These are phyloP conservation scores for Apodemus agrarius DNA, from an alignment of 2,797 vertebrate genomes.

Conservation along the genomic window DNA sequence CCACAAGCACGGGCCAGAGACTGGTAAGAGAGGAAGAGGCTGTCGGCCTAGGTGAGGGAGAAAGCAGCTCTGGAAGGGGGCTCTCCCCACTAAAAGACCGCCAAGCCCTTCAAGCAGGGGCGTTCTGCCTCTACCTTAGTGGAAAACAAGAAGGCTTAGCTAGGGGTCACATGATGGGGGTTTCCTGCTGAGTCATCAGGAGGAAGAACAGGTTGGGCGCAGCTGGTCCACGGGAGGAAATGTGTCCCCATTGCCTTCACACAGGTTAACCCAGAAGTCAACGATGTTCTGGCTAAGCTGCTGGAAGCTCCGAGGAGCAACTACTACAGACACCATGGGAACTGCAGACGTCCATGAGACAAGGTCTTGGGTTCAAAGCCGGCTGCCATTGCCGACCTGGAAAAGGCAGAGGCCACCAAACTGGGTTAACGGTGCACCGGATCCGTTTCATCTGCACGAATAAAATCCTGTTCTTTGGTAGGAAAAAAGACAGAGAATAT, in stretches of 20 bases:
- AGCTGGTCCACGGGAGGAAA: slow-evolving; percentile 97
- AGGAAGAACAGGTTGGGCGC: slow-evolving; percentile 96
- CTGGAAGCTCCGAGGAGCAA: slow-evolving; percentile 98
- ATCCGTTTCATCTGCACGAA: neutral
- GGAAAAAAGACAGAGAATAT: neutral
- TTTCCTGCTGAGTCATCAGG: slow-evolving; percentile 97
- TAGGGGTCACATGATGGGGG: slow-evolving; percentile 97
- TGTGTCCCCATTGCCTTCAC: slow-evolving; percentile 93
- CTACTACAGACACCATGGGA: slow-evolving; percentile 97
- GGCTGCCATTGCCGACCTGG: neutral
- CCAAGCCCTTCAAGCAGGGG: slow-evolving; percentile 94
- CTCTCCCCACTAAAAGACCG: slow-evolving; percentile 93
- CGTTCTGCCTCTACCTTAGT: slow-evolving; percentile 95
- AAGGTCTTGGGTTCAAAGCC: neutral
- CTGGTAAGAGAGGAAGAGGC: slow-evolving; percentile 95
- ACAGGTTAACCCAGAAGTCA: slow-evolving; percentile 90
- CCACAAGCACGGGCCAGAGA: slow-evolving; percentile 97
- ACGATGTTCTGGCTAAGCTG: slow-evolving; percentile 95
- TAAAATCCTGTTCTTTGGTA: neutral
- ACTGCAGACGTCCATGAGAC: neutral
- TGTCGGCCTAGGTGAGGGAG: slow-evolving; percentile 95
- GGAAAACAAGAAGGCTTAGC: slow-evolving; percentile 97
- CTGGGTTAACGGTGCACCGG: neutral
- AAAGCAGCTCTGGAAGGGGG: slow-evolving; percentile 96
- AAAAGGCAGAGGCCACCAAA: neutral